Percentiles rank a stretch among this genome's conserved stretches.
These are phyloP conservation scores for Omphaloscelis lunosa DNA, from an alignment of 2,888 invertebrate genomes.

Conservation along the genomic window DNA sequence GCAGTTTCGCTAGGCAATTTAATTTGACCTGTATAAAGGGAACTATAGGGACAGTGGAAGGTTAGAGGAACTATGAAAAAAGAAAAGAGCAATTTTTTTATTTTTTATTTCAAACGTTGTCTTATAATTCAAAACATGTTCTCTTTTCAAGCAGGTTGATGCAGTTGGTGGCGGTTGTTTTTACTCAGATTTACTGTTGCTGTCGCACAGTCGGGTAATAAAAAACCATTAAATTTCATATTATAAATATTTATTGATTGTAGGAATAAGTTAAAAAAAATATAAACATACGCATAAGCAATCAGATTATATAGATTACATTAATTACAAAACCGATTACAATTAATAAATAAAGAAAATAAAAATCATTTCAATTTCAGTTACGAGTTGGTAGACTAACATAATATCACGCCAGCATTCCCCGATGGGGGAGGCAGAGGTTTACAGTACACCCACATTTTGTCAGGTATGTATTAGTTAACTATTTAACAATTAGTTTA, in stretches of 20 bases:
- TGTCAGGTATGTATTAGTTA: neutral
- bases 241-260: constrained; percentile 45
- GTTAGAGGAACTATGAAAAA: too few relatives aligned
- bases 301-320: constrained; percentile 9
- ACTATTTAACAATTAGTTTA: neutral
- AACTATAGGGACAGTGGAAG: too few relatives aligned
- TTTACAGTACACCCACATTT: neutral
- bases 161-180: neutral
- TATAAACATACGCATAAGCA: constrained; percentile 18
- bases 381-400: neutral
- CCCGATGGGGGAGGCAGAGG: neutral
- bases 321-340: constrained; percentile 12
- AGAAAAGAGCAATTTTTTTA: too few relatives aligned
- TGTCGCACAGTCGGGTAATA: neutral
- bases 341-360: neutral
- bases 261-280: constrained; percentile 17
- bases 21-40: too few relatives aligned
- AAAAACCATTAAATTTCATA: neutral
- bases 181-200: too few relatives aligned
- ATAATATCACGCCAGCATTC: neutral
- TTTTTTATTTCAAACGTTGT: too few relatives aligned
- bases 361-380: neutral
- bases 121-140: too few relatives aligned
- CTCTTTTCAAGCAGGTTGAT: neutral
- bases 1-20: too few relatives aligned